Conservation (phyloP, 2,797 vertebrate species). For the Centropyge bicolor region DNA sequence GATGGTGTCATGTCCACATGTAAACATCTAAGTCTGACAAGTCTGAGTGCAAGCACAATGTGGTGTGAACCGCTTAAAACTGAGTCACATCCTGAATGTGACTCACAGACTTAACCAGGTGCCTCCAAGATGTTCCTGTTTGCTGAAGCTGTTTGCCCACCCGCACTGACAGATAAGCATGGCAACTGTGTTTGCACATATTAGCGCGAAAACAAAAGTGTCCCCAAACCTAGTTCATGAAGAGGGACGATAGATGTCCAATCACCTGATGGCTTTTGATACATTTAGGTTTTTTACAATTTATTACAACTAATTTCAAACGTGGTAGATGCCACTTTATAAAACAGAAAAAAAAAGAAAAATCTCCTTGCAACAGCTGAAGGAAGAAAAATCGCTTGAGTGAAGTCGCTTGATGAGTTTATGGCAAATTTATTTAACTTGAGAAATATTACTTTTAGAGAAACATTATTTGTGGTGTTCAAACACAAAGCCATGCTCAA, state of each 20-base stretch:
- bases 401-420: background rate
- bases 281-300: constrained; percentile 6
- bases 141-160: constrained; percentile 71
- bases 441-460: background rate
- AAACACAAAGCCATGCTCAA: background rate
- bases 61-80: constrained; percentile 40
- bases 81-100: constrained; percentile 62
- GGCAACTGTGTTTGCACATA: constrained; percentile 72
- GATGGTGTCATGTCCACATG: constrained; percentile 10
- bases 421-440: background rate
- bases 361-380: background rate
- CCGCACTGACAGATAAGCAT: constrained; percentile 67
- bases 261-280: constrained; percentile 27
- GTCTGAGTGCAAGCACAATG: constrained; percentile 33
- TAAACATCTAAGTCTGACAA: constrained; percentile 36
- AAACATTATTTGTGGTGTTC: background rate
- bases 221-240: constrained; percentile 26
- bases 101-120: constrained; percentile 58
- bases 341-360: background rate
- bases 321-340: background rate
- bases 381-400: background rate
- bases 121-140: constrained; percentile 70
- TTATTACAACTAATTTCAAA: constrained; percentile 1
- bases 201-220: constrained; percentile 60
- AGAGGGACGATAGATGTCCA: constrained; percentile 25